Conservation (phyloP, 64 coral and sea anemone species). For the Montipora sp. region DNA sequence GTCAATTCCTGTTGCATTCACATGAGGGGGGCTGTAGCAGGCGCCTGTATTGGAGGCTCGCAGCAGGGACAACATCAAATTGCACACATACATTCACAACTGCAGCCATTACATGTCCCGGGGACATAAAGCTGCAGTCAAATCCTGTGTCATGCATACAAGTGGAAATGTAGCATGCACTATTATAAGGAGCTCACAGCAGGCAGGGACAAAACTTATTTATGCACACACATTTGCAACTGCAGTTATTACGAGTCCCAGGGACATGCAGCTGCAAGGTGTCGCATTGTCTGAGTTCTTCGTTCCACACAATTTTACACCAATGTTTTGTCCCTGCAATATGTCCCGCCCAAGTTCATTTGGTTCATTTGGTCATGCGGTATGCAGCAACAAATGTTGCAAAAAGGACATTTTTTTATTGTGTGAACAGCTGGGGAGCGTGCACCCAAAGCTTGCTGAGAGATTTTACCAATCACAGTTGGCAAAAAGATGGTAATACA, state of each 20-base stretch:
- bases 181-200: not conserved
- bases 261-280: no score
- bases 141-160: constrained; percentile 13
- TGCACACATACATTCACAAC: constrained; percentile 20
- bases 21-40: constrained; percentile 55
- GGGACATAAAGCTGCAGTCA: constrained; percentile 31
- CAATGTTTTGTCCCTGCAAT: no score
- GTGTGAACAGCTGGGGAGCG: no score
- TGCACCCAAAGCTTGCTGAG: no score
- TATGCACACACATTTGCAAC: constrained; percentile 38
- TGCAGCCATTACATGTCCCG: constrained; percentile 31
- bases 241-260: not conserved
- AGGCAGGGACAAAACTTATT: constrained; percentile 4
- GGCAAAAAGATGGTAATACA: no score
- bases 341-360: no score
- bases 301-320: no score
- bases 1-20: constrained; percentile 52
- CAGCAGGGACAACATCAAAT: constrained; percentile 23
- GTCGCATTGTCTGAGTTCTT: no score
- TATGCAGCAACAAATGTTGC: no score
- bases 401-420: no score
- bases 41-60: constrained; percentile 9
- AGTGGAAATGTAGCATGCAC: constrained; percentile 16
- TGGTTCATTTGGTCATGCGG: no score
- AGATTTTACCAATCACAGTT: no score